Evolutionary conservation across 2,888 invertebrate species (phyloP), one percentile per base, ranked within the genome.

Genomic region (Orchesella flavescens): DNA sequence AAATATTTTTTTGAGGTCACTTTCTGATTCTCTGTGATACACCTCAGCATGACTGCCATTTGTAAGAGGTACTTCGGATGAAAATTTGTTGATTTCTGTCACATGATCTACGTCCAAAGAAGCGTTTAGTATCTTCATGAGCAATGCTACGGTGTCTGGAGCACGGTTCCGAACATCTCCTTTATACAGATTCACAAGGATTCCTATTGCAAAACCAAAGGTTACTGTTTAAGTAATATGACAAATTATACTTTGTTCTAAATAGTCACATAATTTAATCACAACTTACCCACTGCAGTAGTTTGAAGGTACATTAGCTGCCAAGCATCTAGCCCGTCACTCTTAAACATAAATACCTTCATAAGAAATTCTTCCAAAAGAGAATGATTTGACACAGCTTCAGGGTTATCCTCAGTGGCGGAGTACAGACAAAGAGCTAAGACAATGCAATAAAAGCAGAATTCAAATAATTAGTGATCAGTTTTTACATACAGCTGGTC

Each of bases 391-490:
- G 90, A 90, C 89, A 92, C 91, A 0, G 93, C 93, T 80, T 90
- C 89, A 0, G 92, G 90, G 90, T 95, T 95, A 86, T 94, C 94
- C 90, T 95, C 95, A 0, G 94, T 92, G 57, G 94, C 92, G 5
- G 94, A 94, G 88, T 94, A 91, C 9, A 95, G 90, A 89, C 94
- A 94, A 88, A 94, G 94, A 57, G 93, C 92, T 83, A 92, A 34
- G 7, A 34, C 91, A 21, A 57, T n/a, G n/a, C 53, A 53, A 53
- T n/a, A 13, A n/a, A n/a, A n/a, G n/a, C 44, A 44, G 12, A 44
- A 44, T 44, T 9, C 44, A 44, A 44, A 9, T 44, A 12, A 9
- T 9, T 44, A 9, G 9, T 44, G 44, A 44, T 9, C 12, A 12
- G 9, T 12, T 44, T 44, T 12, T 12, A 12, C 7, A 24, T n/a